Evolutionary conservation across 2,888 invertebrate genomes (phyloP).

Genomic region (Leptopilina syphax): DNA sequence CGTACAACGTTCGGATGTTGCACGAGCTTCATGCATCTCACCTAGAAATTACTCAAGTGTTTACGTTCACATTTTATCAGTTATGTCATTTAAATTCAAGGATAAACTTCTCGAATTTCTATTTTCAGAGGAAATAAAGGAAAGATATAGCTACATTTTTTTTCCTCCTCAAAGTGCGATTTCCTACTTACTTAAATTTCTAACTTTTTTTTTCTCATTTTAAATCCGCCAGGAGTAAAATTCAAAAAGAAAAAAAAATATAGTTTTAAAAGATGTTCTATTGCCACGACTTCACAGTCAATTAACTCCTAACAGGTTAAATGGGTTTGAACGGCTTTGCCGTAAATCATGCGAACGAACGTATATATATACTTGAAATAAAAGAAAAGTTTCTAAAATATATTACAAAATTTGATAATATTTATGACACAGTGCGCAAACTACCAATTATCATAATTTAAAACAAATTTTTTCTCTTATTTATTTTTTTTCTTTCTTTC

Average conservation of each 20-base stretch:
- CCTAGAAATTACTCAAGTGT: constrained; percentile 78
- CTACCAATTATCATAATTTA: constrained; percentile 1
- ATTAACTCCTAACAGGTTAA: constrained; percentile 18
- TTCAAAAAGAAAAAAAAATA: not conserved
- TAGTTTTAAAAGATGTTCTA: constrained; percentile 14
- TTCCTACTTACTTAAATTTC: not conserved
- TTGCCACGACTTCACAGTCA: not conserved
- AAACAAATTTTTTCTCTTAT: no score
- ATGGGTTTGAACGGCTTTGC: constrained; percentile 5
- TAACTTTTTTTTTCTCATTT: not conserved
- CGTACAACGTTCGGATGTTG: constrained; percentile 99
- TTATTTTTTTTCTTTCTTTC: no score
- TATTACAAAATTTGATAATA: not conserved
- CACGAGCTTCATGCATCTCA: constrained; percentile 98
- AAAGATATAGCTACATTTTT: not conserved
- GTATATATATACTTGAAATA: not conserved
- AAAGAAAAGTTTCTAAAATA: constrained; percentile 1
- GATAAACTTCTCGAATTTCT: constrained; percentile 2
- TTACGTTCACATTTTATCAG: constrained; percentile 36
- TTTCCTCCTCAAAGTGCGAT: not conserved
- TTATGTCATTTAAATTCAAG: constrained; percentile 26
- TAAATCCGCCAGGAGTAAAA: not conserved
- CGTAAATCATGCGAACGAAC: constrained; percentile 21
- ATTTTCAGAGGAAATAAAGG: constrained; percentile 10
- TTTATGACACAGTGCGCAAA: not conserved